Evolutionary conservation across 2,113 vertebrate genomes (phyloP).

Genomic region (Myotis davidii): DNA sequence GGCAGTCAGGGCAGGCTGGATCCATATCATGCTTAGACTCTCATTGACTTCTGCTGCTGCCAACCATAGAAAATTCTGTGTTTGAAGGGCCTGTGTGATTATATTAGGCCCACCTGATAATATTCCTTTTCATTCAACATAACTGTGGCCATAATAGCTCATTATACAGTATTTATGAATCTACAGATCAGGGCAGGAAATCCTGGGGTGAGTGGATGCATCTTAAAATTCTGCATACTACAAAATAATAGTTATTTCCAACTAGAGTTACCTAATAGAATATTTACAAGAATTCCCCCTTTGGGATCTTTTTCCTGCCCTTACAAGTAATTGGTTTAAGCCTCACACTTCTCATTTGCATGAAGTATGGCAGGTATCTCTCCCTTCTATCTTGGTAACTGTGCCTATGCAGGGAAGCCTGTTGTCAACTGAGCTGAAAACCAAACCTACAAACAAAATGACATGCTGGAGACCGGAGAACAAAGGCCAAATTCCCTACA

Average conservation of each 20-base stretch:
- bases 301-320: neutral
- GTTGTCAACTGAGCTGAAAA: neutral
- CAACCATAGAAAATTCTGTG: neutral
- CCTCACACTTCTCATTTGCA: neutral
- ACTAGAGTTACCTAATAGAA: neutral
- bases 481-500: neutral
- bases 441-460: neutral
- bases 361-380: neutral
- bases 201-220: neutral
- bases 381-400: neutral
- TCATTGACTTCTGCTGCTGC: neutral
- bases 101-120: neutral
- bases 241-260: neutral
- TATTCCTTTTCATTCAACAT: neutral
- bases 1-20: neutral
- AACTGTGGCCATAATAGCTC: neutral
- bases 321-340: slow-evolving; percentile 22
- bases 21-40: neutral
- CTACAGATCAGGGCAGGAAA: neutral
- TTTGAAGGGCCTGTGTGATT: neutral
- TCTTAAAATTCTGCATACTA: slow-evolving; percentile 33
- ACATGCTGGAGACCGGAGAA: neutral
- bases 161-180: neutral
- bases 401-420: neutral
- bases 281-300: neutral